Evolutionary conservation across 2,113 vertebrate species (phyloP).

Genomic region (Antechinus flavipes): DNA sequence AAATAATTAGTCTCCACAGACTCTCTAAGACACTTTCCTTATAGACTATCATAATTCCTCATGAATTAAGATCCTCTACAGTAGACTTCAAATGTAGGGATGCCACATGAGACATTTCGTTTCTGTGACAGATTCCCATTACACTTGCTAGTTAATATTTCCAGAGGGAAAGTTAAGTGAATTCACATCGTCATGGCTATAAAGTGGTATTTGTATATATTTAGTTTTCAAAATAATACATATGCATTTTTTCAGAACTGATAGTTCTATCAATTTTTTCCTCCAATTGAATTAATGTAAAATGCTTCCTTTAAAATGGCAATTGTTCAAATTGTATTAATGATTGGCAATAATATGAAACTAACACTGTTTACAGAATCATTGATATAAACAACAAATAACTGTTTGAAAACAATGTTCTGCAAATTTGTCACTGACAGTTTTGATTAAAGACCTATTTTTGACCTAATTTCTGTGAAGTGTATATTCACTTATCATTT

Average conservation of each 20-base stretch:
- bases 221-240: not conserved
- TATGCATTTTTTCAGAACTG: not conserved
- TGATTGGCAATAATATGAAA: not conserved
- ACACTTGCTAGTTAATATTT: not conserved
- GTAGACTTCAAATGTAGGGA: not conserved
- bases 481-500: not conserved
- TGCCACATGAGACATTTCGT: not conserved
- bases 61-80: not conserved
- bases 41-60: not conserved
- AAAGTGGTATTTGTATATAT: not conserved
- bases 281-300: not conserved
- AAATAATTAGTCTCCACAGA: not conserved
- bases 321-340: not conserved
- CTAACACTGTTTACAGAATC: not conserved
- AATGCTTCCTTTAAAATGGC: not conserved
- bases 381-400: not conserved
- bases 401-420: not conserved
- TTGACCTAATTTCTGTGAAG: not conserved
- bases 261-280: not conserved
- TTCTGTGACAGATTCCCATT: not conserved
- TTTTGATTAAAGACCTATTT: not conserved
- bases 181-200: not conserved
- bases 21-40: not conserved
- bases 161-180: not conserved
- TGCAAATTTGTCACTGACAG: not conserved